These are phyloP conservation scores for Hemiscyllium ocellatum DNA, from an alignment of 2,113 vertebrate genomes.

Conservation along the genomic window DNA sequence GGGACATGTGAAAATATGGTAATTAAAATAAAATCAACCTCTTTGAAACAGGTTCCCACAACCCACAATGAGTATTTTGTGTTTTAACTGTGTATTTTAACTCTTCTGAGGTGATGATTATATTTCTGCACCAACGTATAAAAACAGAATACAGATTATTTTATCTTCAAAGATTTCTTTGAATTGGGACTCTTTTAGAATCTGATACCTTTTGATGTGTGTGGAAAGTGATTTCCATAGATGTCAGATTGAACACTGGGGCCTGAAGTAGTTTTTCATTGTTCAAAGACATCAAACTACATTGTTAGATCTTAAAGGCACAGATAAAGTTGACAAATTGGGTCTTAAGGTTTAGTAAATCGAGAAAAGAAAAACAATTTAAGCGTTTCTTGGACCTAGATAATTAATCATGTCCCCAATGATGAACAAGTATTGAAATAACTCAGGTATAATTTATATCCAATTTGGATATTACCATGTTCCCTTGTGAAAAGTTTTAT, in stretches of 20 bases:
- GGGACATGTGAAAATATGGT: too few relatives aligned
- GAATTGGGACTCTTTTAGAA: neutral
- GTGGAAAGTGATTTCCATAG: neutral
- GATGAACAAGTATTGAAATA: conserved; percentile 12
- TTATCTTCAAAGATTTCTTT: neutral
- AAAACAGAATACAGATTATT: neutral
- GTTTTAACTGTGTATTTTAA: neutral
- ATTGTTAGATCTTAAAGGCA: neutral
- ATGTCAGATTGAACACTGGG: neutral
- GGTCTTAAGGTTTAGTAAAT: neutral
- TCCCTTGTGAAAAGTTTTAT: conserved; percentile 23
- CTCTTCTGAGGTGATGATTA: neutral
- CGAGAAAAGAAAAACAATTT: neutral
- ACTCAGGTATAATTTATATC: neutral
- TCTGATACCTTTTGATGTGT: neutral
- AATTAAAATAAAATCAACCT: neutral
- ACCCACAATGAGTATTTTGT: neutral
- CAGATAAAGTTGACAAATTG: neutral
- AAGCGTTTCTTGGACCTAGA: neutral
- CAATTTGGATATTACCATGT: neutral
- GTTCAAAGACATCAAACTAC: neutral
- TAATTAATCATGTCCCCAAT: neutral
- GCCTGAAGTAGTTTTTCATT: neutral
- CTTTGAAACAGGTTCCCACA: neutral
- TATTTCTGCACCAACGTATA: neutral